These are phyloP conservation scores for Puntigrus tetrazona DNA, from an alignment of 2,113 vertebrate genomes.

Conservation along the genomic window DNA sequence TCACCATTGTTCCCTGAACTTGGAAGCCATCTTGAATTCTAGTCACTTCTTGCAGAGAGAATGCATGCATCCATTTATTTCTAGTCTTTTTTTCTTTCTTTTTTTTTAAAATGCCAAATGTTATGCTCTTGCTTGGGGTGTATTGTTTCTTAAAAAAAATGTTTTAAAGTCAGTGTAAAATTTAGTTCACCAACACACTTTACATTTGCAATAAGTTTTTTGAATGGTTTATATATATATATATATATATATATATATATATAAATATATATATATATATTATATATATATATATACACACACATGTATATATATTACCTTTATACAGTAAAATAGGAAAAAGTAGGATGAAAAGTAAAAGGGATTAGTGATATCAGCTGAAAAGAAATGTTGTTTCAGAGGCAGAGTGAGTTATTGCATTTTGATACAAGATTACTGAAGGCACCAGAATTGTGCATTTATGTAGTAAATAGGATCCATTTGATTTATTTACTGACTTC, in stretches of 20 bases:
- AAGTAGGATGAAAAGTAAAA: neutral
- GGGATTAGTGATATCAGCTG: neutral
- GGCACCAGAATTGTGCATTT: neutral
- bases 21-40: conserved; percentile 77
- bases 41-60: conserved; percentile 67
- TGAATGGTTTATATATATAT: no score
- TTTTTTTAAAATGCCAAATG: conserved; percentile 45
- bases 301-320: no score
- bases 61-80: neutral
- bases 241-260: no score
- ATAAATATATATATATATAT: neutral
- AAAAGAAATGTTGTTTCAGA: neutral
- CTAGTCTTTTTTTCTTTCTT: conserved; percentile 57
- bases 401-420: neutral
- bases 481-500: conserved; percentile 25
- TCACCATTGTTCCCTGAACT: conserved; percentile 75
- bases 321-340: neutral
- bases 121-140: neutral
- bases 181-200: neutral
- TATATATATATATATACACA: neutral
- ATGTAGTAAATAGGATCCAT: neutral
- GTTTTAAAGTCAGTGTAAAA: neutral
- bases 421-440: neutral
- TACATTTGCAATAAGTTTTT: neutral
- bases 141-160: neutral